Conservation (phyloP, 2,113 vertebrate genomes). For the Podocnemis expansa region DNA sequence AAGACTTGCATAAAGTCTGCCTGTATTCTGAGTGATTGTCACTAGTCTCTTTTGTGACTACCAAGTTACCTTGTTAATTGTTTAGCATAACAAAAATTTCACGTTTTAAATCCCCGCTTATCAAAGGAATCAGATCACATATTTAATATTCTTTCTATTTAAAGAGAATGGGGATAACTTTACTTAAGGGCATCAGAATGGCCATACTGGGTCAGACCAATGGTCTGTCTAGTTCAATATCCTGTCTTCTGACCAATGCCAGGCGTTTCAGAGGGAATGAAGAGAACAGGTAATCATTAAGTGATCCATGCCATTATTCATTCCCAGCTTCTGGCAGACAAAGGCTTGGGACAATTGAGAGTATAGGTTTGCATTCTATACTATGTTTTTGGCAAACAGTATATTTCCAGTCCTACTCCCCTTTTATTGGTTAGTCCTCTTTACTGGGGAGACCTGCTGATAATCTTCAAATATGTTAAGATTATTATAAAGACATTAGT, state of each 20-base stretch:
- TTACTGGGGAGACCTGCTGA: not conserved
- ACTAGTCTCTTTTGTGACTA: not conserved
- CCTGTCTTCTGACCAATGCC: too few species aligned
- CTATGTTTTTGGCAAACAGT: not conserved
- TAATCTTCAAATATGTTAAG: not conserved
- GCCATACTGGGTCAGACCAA: too few species aligned
- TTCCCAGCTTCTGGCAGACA: too few species aligned
- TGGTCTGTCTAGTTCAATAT: too few species aligned
- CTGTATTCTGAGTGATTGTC: not conserved
- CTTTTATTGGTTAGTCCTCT: not conserved
- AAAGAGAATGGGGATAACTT: not conserved
- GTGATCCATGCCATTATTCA: too few species aligned
- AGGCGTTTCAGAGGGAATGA: too few species aligned
- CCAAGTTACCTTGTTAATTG: not conserved
- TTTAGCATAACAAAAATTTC: not conserved
- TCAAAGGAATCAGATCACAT: not conserved
- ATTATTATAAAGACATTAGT: not conserved
- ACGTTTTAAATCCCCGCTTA: not conserved
- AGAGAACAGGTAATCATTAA: too few species aligned
- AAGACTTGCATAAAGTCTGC: not conserved
- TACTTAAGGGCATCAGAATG: not conserved
- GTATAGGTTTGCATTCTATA: not conserved
- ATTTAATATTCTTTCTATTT: not conserved
- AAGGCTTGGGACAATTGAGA: too few species aligned
- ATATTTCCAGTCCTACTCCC: not conserved